Evolutionary conservation across 2,888 invertebrate genomes (phyloP).

Genomic region (Agonum fuliginosum): DNA sequence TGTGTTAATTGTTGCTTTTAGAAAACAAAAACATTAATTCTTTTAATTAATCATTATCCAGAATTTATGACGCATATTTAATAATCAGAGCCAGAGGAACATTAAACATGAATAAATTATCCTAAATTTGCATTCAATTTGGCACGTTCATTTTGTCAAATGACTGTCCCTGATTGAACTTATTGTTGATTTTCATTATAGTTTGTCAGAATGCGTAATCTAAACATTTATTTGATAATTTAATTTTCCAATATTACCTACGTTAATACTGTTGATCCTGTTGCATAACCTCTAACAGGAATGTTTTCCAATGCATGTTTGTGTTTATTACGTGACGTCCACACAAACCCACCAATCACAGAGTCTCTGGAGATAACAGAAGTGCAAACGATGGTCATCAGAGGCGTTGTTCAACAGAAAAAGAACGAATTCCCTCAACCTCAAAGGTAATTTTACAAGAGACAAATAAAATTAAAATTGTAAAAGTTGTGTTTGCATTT

Average conservation of each 20-base stretch:
- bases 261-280: no score
- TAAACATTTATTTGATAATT: neutral
- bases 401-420: neutral
- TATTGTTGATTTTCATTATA: neutral
- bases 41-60: neutral
- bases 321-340: neutral
- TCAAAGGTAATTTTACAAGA: slow-evolving; percentile 9
- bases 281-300: neutral
- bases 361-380: neutral
- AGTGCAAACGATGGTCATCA: neutral
- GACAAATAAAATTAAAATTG: no score
- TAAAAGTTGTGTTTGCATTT: neutral
- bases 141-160: neutral
- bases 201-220: neutral
- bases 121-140: slow-evolving; percentile 2
- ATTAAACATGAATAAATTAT: slow-evolving; percentile 13
- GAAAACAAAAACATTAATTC: neutral
- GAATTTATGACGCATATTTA: neutral
- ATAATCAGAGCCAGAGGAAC: neutral
- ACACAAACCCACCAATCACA: neutral
- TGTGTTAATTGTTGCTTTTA: no score
- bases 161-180: neutral
- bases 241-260: neutral
- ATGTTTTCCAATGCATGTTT: slow-evolving; percentile 1
- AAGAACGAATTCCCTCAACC: neutral